Base-by-base conservation (phyloP, 2,797 vertebrate genomes). In the Leucoraja ocellata region DNA sequence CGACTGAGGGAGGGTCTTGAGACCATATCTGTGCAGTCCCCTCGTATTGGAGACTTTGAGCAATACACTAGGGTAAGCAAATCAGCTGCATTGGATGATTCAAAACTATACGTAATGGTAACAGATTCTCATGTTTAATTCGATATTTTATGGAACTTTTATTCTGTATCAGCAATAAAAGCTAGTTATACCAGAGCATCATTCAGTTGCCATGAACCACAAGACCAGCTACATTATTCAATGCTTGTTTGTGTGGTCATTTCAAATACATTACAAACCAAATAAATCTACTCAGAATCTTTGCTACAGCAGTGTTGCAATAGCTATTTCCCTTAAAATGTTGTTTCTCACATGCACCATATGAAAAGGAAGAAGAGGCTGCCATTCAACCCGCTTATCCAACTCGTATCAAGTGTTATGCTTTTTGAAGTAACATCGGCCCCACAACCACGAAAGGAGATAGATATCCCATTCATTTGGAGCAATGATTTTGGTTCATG, bases 21-120 rank as follows among this genome's bases (percentile, higher is more conserved):
- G 94, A 95, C 95, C 0, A 94, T 95, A 0, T 96, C 97, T 0
- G 95, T 95, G 74, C 81, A 95, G 7, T 94, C 94, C 93, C 95
- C 96, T 74, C 95, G 96, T 68, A 97, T 99, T 7, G 99, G 99
- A 84, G 96, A 95, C 94, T 99, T 99, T n/a, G 98, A 99, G 95
- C 98, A 94, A 93, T 95, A 98, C 94, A 99, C 99, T 76, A 99
- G 98, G 97, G 99, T 98, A 94, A 93, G 93, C 93, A 79, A n/a
- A 58, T 39, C 28, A 39, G 2, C 54, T 84, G 25, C 58, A 61
- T 21, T 81, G 36, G 58, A 28, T 63, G 61, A 9, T 11, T 86
- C 28, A 63, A 46, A 63, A 63, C 65, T 0, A 21, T 90, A 39
- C 39, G 25, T 13, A 78, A 18, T 36, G 13, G 68, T 80, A n/a